These are phyloP conservation scores for Crotalus helleri DNA, from an alignment of 2,113 vertebrate species.

Conservation along the genomic window DNA sequence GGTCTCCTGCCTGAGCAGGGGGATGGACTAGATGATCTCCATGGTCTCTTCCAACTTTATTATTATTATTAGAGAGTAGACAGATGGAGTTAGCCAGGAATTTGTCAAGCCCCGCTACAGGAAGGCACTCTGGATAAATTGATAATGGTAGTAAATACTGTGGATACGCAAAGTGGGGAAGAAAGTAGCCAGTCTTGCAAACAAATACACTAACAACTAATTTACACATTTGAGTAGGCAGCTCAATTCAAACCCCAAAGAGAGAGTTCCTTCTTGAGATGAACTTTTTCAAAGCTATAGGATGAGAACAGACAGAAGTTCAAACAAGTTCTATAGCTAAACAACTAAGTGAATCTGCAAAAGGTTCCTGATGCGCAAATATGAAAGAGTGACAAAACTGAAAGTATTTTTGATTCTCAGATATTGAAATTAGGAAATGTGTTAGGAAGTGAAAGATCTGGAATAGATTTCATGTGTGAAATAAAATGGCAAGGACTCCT, in stretches of 20 bases:
- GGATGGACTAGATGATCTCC: too few species aligned
- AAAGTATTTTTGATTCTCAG: not conserved
- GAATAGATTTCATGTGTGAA: not conserved
- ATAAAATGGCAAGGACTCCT: not conserved
- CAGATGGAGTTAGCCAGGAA: not conserved
- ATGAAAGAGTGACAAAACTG: not conserved
- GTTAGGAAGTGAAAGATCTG: not conserved
- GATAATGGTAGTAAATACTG: not conserved
- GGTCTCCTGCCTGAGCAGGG: too few species aligned
- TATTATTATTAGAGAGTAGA: not conserved
- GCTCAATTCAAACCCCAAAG: not conserved
- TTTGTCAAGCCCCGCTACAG: not conserved
- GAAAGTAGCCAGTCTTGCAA: not conserved
- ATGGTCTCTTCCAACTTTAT: too few species aligned
- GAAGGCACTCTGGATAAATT: not conserved
- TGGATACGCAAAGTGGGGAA: not conserved
- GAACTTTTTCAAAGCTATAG: not conserved
- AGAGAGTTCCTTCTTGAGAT: not conserved
- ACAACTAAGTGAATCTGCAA: not conserved
- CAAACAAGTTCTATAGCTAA: not conserved
- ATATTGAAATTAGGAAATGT: not conserved
- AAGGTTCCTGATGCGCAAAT: not conserved
- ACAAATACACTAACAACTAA: not conserved
- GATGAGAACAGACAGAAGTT: not conserved
- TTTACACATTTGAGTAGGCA: not conserved